Base-by-base conservation (phyloP, 2,113 vertebrate genomes). In the Myiagra hebetior region DNA sequence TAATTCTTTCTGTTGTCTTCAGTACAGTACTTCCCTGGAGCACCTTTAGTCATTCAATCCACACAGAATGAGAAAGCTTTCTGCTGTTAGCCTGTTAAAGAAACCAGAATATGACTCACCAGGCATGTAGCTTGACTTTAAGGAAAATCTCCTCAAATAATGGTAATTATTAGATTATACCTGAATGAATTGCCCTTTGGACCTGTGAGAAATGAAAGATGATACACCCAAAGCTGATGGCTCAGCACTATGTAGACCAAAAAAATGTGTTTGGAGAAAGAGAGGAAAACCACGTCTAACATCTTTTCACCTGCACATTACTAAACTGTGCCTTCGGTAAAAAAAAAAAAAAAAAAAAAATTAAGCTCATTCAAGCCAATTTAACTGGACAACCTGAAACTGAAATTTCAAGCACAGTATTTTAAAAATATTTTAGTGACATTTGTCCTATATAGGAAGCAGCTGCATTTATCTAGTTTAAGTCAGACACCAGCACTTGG, bases 361-460 rank as follows among this genome's bases (percentile, higher is more conserved):
- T 85, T 73, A 73, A 86, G 83, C 41, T 19, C 59, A 60, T 89
- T 97, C 67, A 94, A 94, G 35, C 15, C 64, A 94, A 78, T 82
- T 94, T 93, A 87, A 85, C 90, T 46, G 23, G 37, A 90, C 41
- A 89, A 85, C 33, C 62, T 91, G 70, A 94, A 90, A 76, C 63
- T 77, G 39, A 55, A 91, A 81, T 86, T 84, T 70, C 62, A 94
- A 93, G 95, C 9, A 39, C 22, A 77, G 46, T 30, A 85, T 87
- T 96, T 96, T 7, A 68, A 72, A 89, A 79, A 88, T 52, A 96
- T 94, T 97, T 97, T 91, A 55, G 68, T 93, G 59, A 60, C 57
- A 84, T 41, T 91, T 91, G n/a, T 96, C 94, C 97, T 97, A 95
- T 95, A 97, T 94, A 97, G 63, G 73, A 98, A 96, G 56, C 26